phyloP scores from a whole-genome alignment of 2,113 vertebrate genomes.

The Ciconia stormi region DNA sequence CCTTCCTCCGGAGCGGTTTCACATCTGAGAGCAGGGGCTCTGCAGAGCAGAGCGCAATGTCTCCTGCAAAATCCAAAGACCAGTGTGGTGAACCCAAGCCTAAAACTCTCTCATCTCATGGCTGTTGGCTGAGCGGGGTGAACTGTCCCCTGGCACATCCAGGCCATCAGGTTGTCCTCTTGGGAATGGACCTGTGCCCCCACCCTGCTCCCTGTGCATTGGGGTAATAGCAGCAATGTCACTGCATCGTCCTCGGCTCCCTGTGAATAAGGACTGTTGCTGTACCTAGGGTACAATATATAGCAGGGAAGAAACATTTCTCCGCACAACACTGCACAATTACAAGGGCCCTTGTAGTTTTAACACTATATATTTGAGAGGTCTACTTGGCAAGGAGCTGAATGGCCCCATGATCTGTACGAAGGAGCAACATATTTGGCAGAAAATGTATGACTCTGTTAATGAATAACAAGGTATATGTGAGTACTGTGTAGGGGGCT shows the following conservation, averaged over 20 bases:
- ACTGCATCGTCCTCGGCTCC: accelerated
- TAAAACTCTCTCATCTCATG: not conserved
- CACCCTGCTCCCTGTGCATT: not conserved
- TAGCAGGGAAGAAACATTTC: not conserved
- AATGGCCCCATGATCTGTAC: not conserved
- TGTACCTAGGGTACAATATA: not conserved
- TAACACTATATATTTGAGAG: not conserved
- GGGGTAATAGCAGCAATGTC: not conserved
- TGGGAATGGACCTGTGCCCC: not conserved
- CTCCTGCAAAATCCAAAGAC: not conserved
- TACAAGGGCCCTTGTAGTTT: not conserved
- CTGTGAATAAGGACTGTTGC: not conserved
- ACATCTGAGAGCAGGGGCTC: not conserved
- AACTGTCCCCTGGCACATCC: not conserved
- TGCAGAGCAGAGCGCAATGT: not conserved
- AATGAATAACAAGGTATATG: not conserved
- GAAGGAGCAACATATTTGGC: not conserved
- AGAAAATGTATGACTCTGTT: not conserved
- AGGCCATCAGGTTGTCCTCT: not conserved
- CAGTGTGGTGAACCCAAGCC: not conserved
- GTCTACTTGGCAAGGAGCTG: not conserved
- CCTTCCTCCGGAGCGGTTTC: not conserved
- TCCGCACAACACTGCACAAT: not conserved
- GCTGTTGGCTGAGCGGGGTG: not conserved
- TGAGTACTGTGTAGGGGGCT: not conserved